These are phyloP conservation scores for Morphnarchus princeps DNA, from an alignment of 2,113 vertebrate species.

Conservation along the genomic window DNA sequence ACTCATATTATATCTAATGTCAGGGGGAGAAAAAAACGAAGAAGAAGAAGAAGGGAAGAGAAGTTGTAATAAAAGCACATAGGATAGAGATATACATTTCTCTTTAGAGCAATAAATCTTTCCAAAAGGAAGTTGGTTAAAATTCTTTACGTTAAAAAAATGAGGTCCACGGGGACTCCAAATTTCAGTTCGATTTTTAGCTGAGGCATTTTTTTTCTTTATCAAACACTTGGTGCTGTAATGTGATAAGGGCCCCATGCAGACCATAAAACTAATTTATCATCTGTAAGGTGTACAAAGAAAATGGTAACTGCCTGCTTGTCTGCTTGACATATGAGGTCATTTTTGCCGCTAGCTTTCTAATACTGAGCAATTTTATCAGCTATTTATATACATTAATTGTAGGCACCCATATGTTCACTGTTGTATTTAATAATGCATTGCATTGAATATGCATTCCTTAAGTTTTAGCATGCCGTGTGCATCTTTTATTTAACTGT, in stretches of 20 bases:
- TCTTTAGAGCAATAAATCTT: slow-evolving; percentile 74
- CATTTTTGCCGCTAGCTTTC: slow-evolving; percentile 84
- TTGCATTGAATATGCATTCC: slow-evolving; percentile 79
- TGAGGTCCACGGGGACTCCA: slow-evolving; percentile 73
- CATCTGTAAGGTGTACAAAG: slow-evolving; percentile 83
- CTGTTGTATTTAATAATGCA: slow-evolving; percentile 81
- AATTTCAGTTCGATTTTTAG: slow-evolving; percentile 81
- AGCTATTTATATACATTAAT: slow-evolving; percentile 87
- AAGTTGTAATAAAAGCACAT: slow-evolving; percentile 74
- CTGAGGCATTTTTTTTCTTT: slow-evolving; percentile 78
- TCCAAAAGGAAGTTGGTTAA: slow-evolving; percentile 73
- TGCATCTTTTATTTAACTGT: slow-evolving; percentile 78
- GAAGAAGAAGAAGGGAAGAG: neutral
- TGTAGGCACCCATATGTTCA: slow-evolving; percentile 81
- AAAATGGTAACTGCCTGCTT: slow-evolving; percentile 82
- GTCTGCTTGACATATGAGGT: slow-evolving; percentile 84
- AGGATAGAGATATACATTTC: slow-evolving; percentile 74
- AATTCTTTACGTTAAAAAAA: slow-evolving; percentile 79
- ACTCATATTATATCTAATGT: slow-evolving; percentile 69
- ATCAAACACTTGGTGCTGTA: slow-evolving; percentile 80
- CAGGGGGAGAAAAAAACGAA: slow-evolving; percentile 46
- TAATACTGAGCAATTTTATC: slow-evolving; percentile 83
- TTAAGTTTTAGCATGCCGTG: slow-evolving; percentile 75
- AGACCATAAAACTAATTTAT: slow-evolving; percentile 85
- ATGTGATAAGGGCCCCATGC: slow-evolving; percentile 81